Conservation (phyloP, 2,888 invertebrate genomes). For the Stegophylla sp. region DNA sequence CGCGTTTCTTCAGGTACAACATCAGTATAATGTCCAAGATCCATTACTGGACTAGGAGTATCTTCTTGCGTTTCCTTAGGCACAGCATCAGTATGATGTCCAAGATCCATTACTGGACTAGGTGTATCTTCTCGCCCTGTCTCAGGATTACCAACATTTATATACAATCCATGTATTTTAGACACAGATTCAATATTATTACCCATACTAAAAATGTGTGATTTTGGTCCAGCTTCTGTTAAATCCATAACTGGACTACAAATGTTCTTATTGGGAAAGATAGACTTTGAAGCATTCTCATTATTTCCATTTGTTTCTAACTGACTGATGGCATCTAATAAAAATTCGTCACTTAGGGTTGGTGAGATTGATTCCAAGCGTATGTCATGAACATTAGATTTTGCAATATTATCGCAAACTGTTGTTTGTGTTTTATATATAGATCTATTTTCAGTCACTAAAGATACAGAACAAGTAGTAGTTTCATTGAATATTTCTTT, state of each 20-base stretch:
- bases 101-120: conserved; percentile 42
- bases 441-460: not conserved
- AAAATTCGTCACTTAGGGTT: conserved; percentile 35
- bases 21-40: too few relatives aligned
- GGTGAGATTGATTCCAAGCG: not conserved
- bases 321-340: conserved; percentile 34
- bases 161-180: too few relatives aligned
- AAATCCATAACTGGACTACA: conserved; percentile 14
- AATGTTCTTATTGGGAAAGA: conserved; percentile 2
- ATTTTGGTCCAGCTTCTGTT: not conserved
- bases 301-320: conserved; percentile 23
- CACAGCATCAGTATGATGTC: not conserved
- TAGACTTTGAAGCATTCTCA: not conserved
- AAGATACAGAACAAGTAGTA: not conserved
- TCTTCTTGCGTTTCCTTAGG: too few relatives aligned
- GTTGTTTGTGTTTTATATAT: not conserved
- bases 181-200: too few relatives aligned
- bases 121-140: conserved; percentile 29
- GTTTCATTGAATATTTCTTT: not conserved
- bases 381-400: not conserved
- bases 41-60: too few relatives aligned
- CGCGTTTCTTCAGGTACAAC: too few relatives aligned
- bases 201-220: too few relatives aligned
- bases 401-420: not conserved
- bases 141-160: not conserved